These are phyloP conservation scores for Triplophysa bombifrons DNA, from an alignment of 2,797 vertebrate species.

Conservation along the genomic window DNA sequence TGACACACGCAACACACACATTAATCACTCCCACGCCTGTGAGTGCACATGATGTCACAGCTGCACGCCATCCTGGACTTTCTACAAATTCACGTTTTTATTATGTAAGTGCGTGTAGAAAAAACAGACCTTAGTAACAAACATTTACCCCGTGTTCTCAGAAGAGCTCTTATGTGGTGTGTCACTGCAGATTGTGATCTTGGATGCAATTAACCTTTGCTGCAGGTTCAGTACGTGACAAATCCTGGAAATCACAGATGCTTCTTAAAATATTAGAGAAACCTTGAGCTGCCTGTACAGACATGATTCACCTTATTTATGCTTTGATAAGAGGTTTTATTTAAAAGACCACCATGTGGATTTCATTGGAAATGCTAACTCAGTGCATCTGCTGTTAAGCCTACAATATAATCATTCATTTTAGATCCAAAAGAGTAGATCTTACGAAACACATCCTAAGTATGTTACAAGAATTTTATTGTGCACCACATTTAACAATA, in stretches of 20 bases:
- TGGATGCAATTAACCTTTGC: slow-evolving; percentile 14
- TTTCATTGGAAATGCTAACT: too few relatives aligned
- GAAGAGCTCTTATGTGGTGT: slow-evolving; percentile 16
- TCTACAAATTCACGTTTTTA: slow-evolving; percentile 49
- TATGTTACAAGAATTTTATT: too few relatives aligned
- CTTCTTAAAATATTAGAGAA: background rate
- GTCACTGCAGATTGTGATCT: slow-evolving; percentile 39
- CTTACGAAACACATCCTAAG: too few relatives aligned
- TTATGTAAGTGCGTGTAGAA: slow-evolving; percentile 25
- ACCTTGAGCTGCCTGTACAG: too few relatives aligned
- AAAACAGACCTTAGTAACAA: background rate
- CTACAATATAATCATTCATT: too few relatives aligned
- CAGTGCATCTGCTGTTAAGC: too few relatives aligned
- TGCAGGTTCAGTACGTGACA: slow-evolving; percentile 23
- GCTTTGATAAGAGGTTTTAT: too few relatives aligned
- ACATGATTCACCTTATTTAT: too few relatives aligned
- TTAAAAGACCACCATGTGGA: too few relatives aligned
- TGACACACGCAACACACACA: slow-evolving; percentile 53
- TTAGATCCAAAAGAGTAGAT: too few relatives aligned
- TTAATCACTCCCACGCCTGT: slow-evolving; percentile 62
- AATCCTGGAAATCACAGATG: slow-evolving; percentile 20
- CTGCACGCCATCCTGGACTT: slow-evolving; percentile 43
- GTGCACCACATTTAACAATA: too few relatives aligned
- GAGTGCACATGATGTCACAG: slow-evolving; percentile 60
- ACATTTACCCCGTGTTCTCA: slow-evolving; percentile 19